Evolutionary conservation across 2,797 vertebrate genomes (phyloP), one percentile per base, ranked within the genome.

Genomic region (Ataeniobius toweri): DNA sequence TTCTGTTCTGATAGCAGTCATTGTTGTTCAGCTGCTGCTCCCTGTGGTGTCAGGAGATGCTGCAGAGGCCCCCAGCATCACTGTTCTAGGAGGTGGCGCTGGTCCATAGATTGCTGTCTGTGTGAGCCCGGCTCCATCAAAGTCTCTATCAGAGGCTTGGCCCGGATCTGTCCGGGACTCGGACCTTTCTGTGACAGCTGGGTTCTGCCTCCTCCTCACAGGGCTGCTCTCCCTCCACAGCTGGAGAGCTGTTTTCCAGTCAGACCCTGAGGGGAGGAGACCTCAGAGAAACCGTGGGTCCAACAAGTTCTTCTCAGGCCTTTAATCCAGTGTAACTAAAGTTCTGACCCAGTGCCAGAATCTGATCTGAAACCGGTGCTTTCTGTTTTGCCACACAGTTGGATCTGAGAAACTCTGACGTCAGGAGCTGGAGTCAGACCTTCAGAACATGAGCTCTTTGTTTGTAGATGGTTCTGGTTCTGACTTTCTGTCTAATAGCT

Each of bases 341-440:
- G 67, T 46, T 26, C 24, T 26, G 68, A 48, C 6, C 14, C n/a
- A 1, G 20, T 0, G 44, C 68, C 68, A 70, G 68, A 24, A 6
- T 24, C 1, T 3, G 36, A 61, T 31, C 18, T 65, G 61, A 31
- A 65, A 3, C 61, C 31, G 31, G 61, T 39, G 39, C 31, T 39
- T 16, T 39, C 20, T 65, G 61, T 8, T 55, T 8, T 6, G 9
- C 61, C 61, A 22, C 61, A 14, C 61, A 48, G 50, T 10, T 67
- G 70, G 74, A 63, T 68, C 65, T 61, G 77, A 67, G 48, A 24
- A 36, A 20, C 31, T 7, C 26, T 50, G 14, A 46, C 68, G 44
- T 70, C 68, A 70, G 68, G 24, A 48, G n/a, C 68, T 26, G 68
- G n/a, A 48, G 24, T 5, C 68, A 13, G 68, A 7, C n/a, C 31